phyloP scores from a whole-genome alignment of 1,140 invertebrate species.

The Maniola jurtina region DNA sequence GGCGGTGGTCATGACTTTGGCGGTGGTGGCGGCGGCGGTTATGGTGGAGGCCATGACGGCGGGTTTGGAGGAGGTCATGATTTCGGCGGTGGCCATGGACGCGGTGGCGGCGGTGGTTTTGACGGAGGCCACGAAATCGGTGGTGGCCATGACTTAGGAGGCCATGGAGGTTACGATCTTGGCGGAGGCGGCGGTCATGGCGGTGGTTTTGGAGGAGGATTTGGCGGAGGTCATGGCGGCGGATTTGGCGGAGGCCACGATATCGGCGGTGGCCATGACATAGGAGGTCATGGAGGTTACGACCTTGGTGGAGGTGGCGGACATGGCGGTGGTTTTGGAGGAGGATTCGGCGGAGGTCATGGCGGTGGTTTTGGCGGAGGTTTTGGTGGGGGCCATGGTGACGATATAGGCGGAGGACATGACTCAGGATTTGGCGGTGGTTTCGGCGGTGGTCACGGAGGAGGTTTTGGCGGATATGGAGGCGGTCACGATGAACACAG shows the following conservation, averaged over 20 bases:
- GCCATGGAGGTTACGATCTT: conserved; percentile 26
- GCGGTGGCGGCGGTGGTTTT: conserved; percentile 27
- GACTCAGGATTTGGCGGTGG: conserved; percentile 5
- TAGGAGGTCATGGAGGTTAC: background rate
- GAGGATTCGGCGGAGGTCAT: conserved; percentile 36
- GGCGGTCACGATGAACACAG: background rate
- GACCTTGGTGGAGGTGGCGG: conserved; percentile 28
- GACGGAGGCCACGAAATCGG: conserved; percentile 31
- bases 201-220: conserved; percentile 35
- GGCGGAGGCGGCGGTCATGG: conserved; percentile 29
- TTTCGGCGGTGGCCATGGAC: conserved; percentile 39
- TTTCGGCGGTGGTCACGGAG: background rate
- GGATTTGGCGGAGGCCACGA: conserved; percentile 22
- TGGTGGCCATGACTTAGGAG: conserved; percentile 33
- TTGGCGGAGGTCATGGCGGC: conserved; percentile 33
- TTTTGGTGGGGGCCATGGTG: background rate
- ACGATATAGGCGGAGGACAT: conserved; percentile 27
- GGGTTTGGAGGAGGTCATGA: conserved; percentile 23
- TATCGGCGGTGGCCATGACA: conserved; percentile 25
- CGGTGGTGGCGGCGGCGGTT: conserved; percentile 23
- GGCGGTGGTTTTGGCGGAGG: conserved; percentile 24
- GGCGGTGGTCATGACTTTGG: conserved; percentile 33
- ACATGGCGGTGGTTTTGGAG: conserved; percentile 32
- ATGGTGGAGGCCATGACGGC: conserved; percentile 14
- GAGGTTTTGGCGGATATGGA: background rate